Conservation (phyloP, 1,140 invertebrate genomes). For the Limonius californicus region DNA sequence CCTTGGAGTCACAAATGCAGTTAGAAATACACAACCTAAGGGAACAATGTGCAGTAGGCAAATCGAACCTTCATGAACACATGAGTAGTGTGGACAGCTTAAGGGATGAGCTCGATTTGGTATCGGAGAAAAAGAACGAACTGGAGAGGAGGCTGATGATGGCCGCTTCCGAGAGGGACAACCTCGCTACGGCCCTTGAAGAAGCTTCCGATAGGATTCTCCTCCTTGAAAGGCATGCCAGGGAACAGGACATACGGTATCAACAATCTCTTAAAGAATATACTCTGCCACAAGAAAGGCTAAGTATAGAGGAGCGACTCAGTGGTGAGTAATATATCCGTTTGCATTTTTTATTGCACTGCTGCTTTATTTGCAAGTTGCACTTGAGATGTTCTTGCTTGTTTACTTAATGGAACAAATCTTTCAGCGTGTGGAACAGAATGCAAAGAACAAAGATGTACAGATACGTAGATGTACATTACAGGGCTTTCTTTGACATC, state of each 20-base stretch:
- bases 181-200: conserved; percentile 72
- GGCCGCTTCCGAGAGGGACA: conserved; percentile 74
- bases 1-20: conserved; percentile 69
- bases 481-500: too few species aligned
- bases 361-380: too few species aligned
- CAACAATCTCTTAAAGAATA: conserved; percentile 60
- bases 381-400: too few species aligned
- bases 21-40: conserved; percentile 75
- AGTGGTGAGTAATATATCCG: conserved; percentile 49
- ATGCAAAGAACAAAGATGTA: too few species aligned
- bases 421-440: too few species aligned
- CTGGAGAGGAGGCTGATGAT: conserved; percentile 73
- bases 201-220: conserved; percentile 85
- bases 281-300: conserved; percentile 57
- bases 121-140: conserved; percentile 79
- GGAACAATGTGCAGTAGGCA: conserved; percentile 79
- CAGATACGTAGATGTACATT: too few species aligned
- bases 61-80: conserved; percentile 67
- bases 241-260: conserved; percentile 69
- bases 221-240: conserved; percentile 75
- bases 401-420: too few species aligned
- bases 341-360: too few species aligned
- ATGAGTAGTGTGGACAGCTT: conserved; percentile 84
- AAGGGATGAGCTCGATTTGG: conserved; percentile 79
- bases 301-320: conserved; percentile 59